Base-by-base conservation (phyloP, 2,113 vertebrate genomes). In the Ibidorhyncha struthersii region DNA sequence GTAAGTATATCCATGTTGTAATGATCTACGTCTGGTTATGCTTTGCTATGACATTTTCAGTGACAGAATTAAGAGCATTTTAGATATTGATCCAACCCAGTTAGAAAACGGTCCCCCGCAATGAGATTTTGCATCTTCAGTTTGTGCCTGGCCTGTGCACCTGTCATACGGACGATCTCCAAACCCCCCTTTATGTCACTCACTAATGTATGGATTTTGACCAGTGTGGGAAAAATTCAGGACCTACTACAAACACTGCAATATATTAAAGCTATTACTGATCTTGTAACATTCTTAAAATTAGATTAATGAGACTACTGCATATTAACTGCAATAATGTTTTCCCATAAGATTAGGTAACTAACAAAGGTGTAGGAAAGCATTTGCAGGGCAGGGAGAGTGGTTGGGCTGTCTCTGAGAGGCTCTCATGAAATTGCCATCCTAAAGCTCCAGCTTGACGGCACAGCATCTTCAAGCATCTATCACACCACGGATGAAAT, bases 101-200 rank as follows among this genome's bases (percentile, higher is more conserved):
- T n/a, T 63, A 65, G 50, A 71, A 89, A 90, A 66, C 25, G 86
- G 38, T 38, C 8, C 6, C 53, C n/a, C 71, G 43, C 26, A 74
- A 47, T n/a, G 63, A 88, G n/a, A 38, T 93, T 79, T 73, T 61
- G 19, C 5, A 36, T 55, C 38, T 91, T 83, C 22, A 9, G 9
- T 92, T 86, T 70, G 36, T 87, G 59, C 43, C 52, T 80, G 58
- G 41, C 63, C 78, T 32, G 20, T 70, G 17, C 21, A 55, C 58
- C 36, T 79, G 3, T 43, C 34, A 7, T 26, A 25, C 1, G 4
- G 34, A 38, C 61, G 49, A 69, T 61, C 14, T 80, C 49, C 58
- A 77, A 83, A 88, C 43, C 26, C 16, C 12, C 0, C 0, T 8
- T 85, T 36, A 34, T 2, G 9, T 56, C 71, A 40, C 21, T 86